A percentile compares a stretch with the other conserved stretches of the same genome.
These are phyloP conservation scores for Lepidocyrtinus sp. DNA, from an alignment of 2,888 invertebrate genomes.

Conservation along the genomic window DNA sequence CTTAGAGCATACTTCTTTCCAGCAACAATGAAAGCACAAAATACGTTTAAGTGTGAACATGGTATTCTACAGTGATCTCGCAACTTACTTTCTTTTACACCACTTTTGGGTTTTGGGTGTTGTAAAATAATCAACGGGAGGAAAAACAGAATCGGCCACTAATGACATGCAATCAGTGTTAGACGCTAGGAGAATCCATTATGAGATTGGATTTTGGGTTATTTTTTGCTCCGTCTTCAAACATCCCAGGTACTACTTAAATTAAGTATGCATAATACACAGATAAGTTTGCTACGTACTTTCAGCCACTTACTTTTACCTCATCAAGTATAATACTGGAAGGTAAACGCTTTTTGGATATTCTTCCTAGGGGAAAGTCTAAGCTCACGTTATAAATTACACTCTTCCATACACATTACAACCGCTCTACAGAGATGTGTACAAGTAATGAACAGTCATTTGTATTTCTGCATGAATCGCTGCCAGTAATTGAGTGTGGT, in stretches of 20 bases:
- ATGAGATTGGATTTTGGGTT: conserved; percentile 70
- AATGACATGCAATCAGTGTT: conserved; percentile 71
- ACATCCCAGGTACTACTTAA: conserved; percentile 8
- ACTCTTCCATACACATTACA: not conserved
- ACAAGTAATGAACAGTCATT: conserved; percentile 48
- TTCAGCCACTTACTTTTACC: conserved; percentile 17
- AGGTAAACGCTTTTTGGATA: conserved; percentile 12
- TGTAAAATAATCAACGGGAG: conserved; percentile 70
- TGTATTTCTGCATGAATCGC: conserved; percentile 42
- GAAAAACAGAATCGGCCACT: conserved; percentile 70
- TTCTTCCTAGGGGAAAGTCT: not conserved
- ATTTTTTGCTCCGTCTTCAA: conserved; percentile 50
- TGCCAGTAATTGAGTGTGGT: conserved; percentile 50
- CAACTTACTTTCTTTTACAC: conserved; percentile 23
- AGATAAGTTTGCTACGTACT: not conserved
- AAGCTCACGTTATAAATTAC: not conserved
- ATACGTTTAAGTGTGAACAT: too few relatives aligned
- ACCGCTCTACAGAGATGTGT: not conserved
- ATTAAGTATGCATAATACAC: conserved; percentile 15
- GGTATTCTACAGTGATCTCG: too few relatives aligned
- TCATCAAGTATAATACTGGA: conserved; percentile 11
- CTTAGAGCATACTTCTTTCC: too few relatives aligned
- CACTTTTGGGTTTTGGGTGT: conserved; percentile 50
- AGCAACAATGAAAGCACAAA: too few relatives aligned
- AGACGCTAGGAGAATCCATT: conserved; percentile 70